Evolutionary conservation across 35 echinoderm and acorn worm genomes (phyloP).

Genomic region (Lytechinus pictus): DNA sequence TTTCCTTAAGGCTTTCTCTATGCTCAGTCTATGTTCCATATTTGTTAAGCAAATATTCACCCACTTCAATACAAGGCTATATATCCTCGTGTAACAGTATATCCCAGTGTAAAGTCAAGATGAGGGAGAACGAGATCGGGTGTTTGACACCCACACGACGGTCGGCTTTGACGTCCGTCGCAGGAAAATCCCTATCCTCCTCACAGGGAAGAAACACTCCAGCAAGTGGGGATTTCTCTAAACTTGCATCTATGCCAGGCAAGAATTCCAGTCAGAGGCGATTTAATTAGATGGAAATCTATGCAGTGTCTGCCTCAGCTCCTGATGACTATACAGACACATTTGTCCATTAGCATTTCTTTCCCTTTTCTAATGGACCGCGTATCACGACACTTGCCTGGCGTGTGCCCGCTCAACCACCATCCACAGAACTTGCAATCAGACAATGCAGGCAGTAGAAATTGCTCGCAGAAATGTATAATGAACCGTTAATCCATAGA

Average conservation of each 20-base stretch:
- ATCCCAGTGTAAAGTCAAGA: background rate
- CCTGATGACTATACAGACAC: background rate
- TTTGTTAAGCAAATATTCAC: conserved; percentile 5
- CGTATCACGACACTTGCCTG: background rate
- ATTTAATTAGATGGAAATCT: conserved; percentile 40
- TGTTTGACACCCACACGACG: background rate
- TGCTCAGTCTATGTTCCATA: conserved; percentile 30
- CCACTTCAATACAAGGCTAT: conserved; percentile 23
- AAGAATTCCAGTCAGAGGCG: background rate
- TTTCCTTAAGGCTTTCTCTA: conserved; percentile 31
- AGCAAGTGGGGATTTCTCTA: background rate
- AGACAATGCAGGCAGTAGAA: background rate
- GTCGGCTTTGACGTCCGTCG: background rate
- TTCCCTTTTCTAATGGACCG: background rate
- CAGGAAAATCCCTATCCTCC: background rate
- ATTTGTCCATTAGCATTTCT: conserved; percentile 30
- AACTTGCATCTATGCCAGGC: background rate
- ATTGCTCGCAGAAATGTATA: background rate
- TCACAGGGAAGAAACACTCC: background rate
- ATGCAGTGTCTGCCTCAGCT: background rate
- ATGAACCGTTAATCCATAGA: conserved; percentile 10
- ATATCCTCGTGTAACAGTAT: conserved; percentile 24
- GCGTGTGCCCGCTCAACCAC: background rate
- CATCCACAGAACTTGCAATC: background rate
- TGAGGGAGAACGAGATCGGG: background rate